Conservation (phyloP, 2,888 invertebrate species). For the Antheraea assamensis region DNA sequence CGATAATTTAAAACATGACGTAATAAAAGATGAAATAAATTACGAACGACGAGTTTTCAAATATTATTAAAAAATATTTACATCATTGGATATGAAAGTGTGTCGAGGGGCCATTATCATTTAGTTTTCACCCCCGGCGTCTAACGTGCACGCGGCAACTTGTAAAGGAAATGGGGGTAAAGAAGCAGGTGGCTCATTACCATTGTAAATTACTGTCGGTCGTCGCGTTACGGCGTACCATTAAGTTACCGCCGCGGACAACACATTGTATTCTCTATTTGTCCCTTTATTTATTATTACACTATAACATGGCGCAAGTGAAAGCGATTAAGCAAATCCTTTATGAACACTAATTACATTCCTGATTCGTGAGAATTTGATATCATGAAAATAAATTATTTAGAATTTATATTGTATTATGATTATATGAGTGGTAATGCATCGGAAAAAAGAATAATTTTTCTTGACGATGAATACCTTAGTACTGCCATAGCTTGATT, state of each 20-base stretch:
- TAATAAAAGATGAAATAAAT: no score
- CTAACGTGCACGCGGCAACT: constrained; percentile 7
- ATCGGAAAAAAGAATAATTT: no score
- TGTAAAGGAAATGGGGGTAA: constrained; percentile 21
- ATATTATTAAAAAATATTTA: constrained; percentile 2
- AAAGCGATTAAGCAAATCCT: background rate
- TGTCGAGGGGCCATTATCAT: constrained; percentile 2
- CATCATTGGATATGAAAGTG: background rate
- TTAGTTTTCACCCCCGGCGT: constrained; percentile 1
- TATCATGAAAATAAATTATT: background rate
- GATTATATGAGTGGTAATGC: no score
- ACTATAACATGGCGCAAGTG: background rate
- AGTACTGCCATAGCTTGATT: no score
- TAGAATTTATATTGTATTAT: background rate
- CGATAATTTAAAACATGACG: no score
- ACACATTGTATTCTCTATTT: constrained; percentile 16
- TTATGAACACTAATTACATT: background rate
- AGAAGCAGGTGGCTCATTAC: constrained; percentile 25
- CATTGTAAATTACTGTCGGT: constrained; percentile 23
- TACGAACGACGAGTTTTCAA: no score
- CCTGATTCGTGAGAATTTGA: background rate
- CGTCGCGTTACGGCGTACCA: constrained; percentile 17
- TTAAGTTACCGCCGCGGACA: constrained; percentile 6
- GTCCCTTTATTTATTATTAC: constrained; percentile 6
- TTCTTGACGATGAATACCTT: no score